A percentile compares a stretch with the other conserved stretches of the same genome.
phyloP scores from a whole-genome alignment of 1,140 invertebrate species.

The Pentalonia nigronervosa region DNA sequence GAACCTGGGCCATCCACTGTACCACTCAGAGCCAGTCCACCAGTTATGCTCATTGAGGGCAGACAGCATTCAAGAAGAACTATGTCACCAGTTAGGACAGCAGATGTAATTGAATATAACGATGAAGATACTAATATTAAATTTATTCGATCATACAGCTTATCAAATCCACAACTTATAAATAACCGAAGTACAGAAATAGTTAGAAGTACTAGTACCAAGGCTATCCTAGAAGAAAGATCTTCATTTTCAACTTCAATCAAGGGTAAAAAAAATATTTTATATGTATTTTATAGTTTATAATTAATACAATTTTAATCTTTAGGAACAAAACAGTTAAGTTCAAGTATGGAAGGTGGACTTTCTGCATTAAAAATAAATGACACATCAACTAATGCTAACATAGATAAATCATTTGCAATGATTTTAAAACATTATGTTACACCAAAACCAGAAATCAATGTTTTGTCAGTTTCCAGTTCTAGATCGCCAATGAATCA shows the following conservation, averaged over 20 bases:
- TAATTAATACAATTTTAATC: background rate
- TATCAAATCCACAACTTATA: background rate
- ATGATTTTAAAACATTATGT: slow-evolving; percentile 41
- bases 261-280: background rate
- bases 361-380: slow-evolving; percentile 30
- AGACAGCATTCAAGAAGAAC: background rate
- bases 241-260: background rate
- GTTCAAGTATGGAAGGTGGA: background rate
- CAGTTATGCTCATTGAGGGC: background rate
- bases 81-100: background rate
- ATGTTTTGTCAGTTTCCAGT: background rate
- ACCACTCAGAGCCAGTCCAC: slow-evolving; percentile 44
- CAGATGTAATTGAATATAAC: background rate
- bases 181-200: background rate
- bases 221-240: background rate
- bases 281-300: background rate
- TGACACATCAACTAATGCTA: background rate
- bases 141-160: background rate
- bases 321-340: background rate
- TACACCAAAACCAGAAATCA: slow-evolving; percentile 1
- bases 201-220: background rate
- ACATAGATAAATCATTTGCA: background rate
- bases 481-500: background rate
- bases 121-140: background rate
- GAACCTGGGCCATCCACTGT: slow-evolving; percentile 31